These are phyloP conservation scores for Hypena proboscidalis DNA, from an alignment of 2,888 invertebrate species.

Conservation along the genomic window DNA sequence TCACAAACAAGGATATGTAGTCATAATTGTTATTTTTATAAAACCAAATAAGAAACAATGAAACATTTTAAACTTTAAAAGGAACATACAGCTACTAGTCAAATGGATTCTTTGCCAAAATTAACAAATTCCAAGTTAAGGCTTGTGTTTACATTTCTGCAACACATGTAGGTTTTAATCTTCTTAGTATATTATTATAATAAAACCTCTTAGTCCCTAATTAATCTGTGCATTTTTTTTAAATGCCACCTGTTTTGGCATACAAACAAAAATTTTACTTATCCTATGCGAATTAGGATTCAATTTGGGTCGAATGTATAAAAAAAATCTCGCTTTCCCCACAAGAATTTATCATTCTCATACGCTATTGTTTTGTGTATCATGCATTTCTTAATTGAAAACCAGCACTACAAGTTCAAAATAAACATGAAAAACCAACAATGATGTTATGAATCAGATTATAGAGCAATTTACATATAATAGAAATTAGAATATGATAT, in stretches of 20 bases:
- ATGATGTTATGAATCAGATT: slow-evolving; percentile 38
- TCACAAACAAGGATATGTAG: too few relatives aligned
- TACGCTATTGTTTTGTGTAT: slow-evolving; percentile 47
- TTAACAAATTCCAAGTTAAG: slow-evolving; percentile 26
- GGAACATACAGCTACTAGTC: slow-evolving; percentile 2
- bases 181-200: too few relatives aligned
- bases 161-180: too few relatives aligned
- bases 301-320: slow-evolving; percentile 20
- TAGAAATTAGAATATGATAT: slow-evolving; percentile 51
- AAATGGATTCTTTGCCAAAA: slow-evolving; percentile 11
- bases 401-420: slow-evolving; percentile 34
- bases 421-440: slow-evolving; percentile 47
- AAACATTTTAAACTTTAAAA: slow-evolving; percentile 4
- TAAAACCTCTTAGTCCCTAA: slow-evolving; percentile 49
- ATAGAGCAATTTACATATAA: slow-evolving; percentile 53
- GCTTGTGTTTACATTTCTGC: too few relatives aligned
- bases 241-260: slow-evolving; percentile 52
- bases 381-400: slow-evolving; percentile 52
- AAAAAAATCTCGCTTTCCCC: slow-evolving; percentile 18
- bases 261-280: slow-evolving; percentile 15
- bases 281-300: slow-evolving; percentile 14
- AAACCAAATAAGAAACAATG: slow-evolving; percentile 4
- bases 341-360: slow-evolving; percentile 37
- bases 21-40: too few relatives aligned
- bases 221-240: slow-evolving; percentile 49